Base-by-base conservation (phyloP, 2,888 invertebrate genomes). In the Tachystola acroxantha region DNA sequence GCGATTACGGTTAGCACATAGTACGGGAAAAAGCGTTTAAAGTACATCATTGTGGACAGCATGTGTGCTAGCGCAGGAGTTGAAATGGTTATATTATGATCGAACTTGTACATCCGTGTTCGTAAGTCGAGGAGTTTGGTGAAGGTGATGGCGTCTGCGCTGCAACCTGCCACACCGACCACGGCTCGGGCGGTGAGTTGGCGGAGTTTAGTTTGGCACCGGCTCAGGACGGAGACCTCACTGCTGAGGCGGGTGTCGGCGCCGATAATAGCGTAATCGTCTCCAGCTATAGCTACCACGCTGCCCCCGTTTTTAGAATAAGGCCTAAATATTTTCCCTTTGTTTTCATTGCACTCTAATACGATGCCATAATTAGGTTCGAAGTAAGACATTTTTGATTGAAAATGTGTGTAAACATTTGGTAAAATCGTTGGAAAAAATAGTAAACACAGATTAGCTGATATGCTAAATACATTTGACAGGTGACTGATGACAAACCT, bases 1-100 rank as follows among this genome's bases (percentile, higher is more conserved):
- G 96, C 98, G 36, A 99, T 80, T 30, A 99, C 91, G 66, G 98
- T 98, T 16, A 96, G 95, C 10, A 98, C 94, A 67, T 98, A 99
- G 74, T 98, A 99, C 0, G 99, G 99, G 79, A 99, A 99, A 81
- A 99, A 99, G 37, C 99, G 91, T 59, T 96, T 95, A 72, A 97
- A 95, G 71, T 99, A 99, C 54, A 99, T 88, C 88, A 97, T 93
- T 3, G 96, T 97, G 0, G 98, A 96, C 10, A 99, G 81, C 94
- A 99, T 95, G 77, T 99, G 98, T 1, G 99, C 97, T 2, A 95
- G 91, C 1, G 98, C 98, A 35, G 94, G 92, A 0, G 98, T 96
- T 0, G 94, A 89, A 96, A 98, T 98, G 1, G 91, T 88, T 76
- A 95, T 96, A 65, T 96, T 93, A 78, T 99, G 98, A 48, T 96